Percentiles rank a stretch among this genome's conserved stretches.
phyloP scores from a whole-genome alignment of 2,113 vertebrate genomes.

The Meles meles region DNA sequence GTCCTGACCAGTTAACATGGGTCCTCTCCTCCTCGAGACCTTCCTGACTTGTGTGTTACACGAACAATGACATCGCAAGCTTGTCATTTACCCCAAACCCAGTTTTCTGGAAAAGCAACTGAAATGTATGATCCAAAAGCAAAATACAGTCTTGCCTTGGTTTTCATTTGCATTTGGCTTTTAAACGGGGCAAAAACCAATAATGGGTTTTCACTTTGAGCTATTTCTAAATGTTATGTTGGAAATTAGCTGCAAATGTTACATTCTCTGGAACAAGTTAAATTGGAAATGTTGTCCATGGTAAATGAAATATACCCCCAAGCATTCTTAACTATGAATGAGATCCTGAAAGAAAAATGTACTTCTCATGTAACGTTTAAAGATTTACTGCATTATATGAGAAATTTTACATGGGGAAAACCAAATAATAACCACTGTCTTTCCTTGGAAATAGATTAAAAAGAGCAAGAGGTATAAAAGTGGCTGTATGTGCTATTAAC shows the following conservation, averaged over 20 bases:
- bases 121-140: slow-evolving; percentile 25
- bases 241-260: slow-evolving; percentile 73
- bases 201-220: slow-evolving; percentile 69
- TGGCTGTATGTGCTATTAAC: slow-evolving; percentile 24
- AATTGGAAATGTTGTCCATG: slow-evolving; percentile 65
- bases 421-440: slow-evolving; percentile 34
- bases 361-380: slow-evolving; percentile 60
- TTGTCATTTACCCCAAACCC: neutral
- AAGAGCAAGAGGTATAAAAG: slow-evolving; percentile 37
- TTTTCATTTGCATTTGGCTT: slow-evolving; percentile 75
- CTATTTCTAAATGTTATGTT: slow-evolving; percentile 67
- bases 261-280: slow-evolving; percentile 56
- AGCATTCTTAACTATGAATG: slow-evolving; percentile 67
- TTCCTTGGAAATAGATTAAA: slow-evolving; percentile 33
- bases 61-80: neutral
- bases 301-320: slow-evolving; percentile 67
- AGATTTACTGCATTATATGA: slow-evolving; percentile 45
- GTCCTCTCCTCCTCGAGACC: neutral
- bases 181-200: slow-evolving; percentile 67
- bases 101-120: neutral
- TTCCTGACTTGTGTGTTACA: neutral
- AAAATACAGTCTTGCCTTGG: slow-evolving; percentile 39
- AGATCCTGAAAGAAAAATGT: slow-evolving; percentile 67
- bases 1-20: neutral
- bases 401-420: slow-evolving; percentile 46